Base-by-base conservation (phyloP, 2,113 vertebrate species). In the Alligator sinensis region DNA sequence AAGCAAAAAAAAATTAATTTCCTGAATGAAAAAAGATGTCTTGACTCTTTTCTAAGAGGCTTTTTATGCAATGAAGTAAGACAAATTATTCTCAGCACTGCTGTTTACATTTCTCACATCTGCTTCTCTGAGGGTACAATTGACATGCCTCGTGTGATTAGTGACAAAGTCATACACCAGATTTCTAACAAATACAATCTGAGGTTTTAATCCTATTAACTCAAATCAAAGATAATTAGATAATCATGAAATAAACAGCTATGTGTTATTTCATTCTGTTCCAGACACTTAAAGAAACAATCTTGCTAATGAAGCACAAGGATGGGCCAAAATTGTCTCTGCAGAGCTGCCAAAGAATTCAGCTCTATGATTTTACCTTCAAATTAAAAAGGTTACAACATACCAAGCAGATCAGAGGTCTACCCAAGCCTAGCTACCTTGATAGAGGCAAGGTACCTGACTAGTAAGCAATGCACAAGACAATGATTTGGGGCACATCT, bases 171-270 rank as follows among this genome's bases (percentile, higher is more conserved):
- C 83, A 84, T 6, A 78, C 86, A 92, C 90, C 82, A 93, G 88
- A 95, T 93, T 87, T 95, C 38, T 83, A 94, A 94, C 57, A 92
- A 85, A 95, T 55, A 86, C 55, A 90, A 96, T 94, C 74, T 88
- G 66, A 82, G 54, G 60, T 97, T 97, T 94, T 6, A 92, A 93
- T 94, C 82, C 78, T 90, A 62, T 96, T 96, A 95, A 90, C 17
- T 96, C 87, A 83, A 93, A 82, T 68, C 75, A 86, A 86, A 93
- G 74, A 90, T 72, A 95, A 92, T 92, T 95, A 95, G 30, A 96
- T 88, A 81, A 93, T 85, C 58, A 68, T 5, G 10, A 93, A 9
- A 83, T 21, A 89, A 93, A 94, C 74, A 93, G 77, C 64, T 89
- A 78, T 9, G 13, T 84, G 9, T 84, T 89, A 63, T 84, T 96